Evolutionary conservation across 2,888 invertebrate species (phyloP), one percentile per base, ranked within the genome.

Genomic region (Liopterus haemorrhoidalis): DNA sequence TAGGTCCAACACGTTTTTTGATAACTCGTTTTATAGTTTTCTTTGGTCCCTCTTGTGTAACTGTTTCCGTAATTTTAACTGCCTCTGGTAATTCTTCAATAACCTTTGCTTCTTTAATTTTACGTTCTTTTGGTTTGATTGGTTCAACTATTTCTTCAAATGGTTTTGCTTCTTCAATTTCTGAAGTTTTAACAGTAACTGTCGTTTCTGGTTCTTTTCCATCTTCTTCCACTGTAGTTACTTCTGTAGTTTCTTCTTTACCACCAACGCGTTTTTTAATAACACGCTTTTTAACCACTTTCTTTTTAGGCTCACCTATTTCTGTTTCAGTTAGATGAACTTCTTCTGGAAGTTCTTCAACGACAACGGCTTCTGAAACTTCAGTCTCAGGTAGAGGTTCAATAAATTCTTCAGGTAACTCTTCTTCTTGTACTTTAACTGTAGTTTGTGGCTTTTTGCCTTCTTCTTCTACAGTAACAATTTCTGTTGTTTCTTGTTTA

Each of bases 401-500:
- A 36, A 57, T 50, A 22, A 60, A 46, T 56, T 64, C 58, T 46
- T 63, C 61, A 5, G 64, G 63, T 5, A 62, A 21, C 55, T 64
- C 63, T 39, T 62, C 55, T 22, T 50, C 54, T 27, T 18, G 24
- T 5, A 42, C 42, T 27, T 49, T 41, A 51, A 70, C 65, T n/a
- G 66, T 54, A 31, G 67, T 59, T 55, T 68, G 57, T 54, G 72
- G 61, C 61, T 67, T 57, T 54, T 64, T 67, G 30, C 69, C 67
- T 44, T 67, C 67, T 50, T 69, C 70, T 52, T 70, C 68, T 24
- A 66, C 58, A 0, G 61, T 66, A 5, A 60, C 59, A 57, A 71
- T 70, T 68, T 73, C 70, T 54, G 71, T 71, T 56, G 46, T 53
- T 57, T 58, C 57, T 57, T 56, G 63, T 45, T 60, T 60, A 5